These are phyloP conservation scores for Poecilobothrus nobilitatus DNA, from an alignment of 2,888 invertebrate species.

Conservation along the genomic window DNA sequence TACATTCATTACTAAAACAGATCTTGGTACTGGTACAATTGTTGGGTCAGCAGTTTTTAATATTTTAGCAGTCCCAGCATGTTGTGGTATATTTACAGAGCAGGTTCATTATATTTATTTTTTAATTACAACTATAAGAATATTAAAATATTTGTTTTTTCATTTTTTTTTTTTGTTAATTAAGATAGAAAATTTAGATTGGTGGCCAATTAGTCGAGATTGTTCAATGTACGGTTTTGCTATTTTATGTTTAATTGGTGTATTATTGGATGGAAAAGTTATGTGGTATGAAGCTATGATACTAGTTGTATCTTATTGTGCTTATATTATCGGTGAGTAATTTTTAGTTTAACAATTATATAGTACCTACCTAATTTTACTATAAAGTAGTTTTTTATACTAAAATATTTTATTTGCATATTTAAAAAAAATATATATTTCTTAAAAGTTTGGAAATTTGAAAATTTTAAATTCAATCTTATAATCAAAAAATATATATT, in stretches of 20 bases:
- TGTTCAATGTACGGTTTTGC: slow-evolving; percentile 63
- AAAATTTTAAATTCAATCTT: no score
- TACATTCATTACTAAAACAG: slow-evolving; percentile 75
- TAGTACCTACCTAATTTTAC: no score
- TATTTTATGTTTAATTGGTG: slow-evolving; percentile 59
- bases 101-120: slow-evolving; percentile 50
- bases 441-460: no score
- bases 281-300: slow-evolving; percentile 68
- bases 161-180: slow-evolving; percentile 17
- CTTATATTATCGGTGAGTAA: slow-evolving; percentile 60
- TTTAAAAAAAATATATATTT: no score
- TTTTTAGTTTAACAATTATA: slow-evolving; percentile 20
- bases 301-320: slow-evolving; percentile 58
- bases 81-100: slow-evolving; percentile 71
- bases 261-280: slow-evolving; percentile 61
- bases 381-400: no score
- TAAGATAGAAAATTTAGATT: slow-evolving; percentile 59
- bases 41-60: slow-evolving; percentile 80
- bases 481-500: no score
- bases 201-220: slow-evolving; percentile 72
- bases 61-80: slow-evolving; percentile 71
- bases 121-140: background rate
- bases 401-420: no score
- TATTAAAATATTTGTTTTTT: background rate
- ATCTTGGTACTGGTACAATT: slow-evolving; percentile 75